Evolutionary conservation across 2,113 vertebrate species (phyloP).

Genomic region (Sceloporus tristichus): DNA sequence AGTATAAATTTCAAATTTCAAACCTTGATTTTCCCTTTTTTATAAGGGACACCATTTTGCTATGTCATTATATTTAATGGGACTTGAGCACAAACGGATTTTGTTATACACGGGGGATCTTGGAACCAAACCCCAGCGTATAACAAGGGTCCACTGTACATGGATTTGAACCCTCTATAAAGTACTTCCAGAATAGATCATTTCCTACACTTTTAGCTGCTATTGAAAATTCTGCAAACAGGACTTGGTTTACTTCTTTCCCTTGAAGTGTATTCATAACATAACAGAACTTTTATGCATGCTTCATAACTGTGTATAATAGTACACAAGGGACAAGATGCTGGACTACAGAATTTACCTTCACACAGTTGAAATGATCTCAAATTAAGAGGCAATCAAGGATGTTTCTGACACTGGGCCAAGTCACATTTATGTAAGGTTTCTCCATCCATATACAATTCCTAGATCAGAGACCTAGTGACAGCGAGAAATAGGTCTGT

Average conservation of each 20-base stretch:
- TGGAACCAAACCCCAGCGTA: too few relatives aligned
- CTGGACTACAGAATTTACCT: neutral
- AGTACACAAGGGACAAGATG: neutral
- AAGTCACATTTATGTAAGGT: neutral
- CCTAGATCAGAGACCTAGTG: neutral
- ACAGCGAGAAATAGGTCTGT: neutral
- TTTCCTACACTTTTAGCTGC: neutral
- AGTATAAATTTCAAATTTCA: too few relatives aligned
- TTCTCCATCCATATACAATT: neutral
- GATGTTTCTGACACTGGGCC: neutral
- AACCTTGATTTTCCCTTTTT: too few relatives aligned
- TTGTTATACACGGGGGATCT: too few relatives aligned
- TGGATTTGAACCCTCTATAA: neutral
- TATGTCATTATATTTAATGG: too few relatives aligned
- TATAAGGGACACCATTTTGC: too few relatives aligned
- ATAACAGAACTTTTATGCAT: neutral
- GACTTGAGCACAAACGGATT: too few relatives aligned
- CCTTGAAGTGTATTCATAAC: neutral
- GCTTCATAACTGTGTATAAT: neutral
- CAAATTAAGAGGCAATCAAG: neutral
- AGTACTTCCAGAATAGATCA: neutral
- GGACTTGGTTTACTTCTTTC: neutral
- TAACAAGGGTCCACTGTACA: too few relatives aligned
- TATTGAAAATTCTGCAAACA: neutral
- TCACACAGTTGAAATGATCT: neutral